Evolutionary conservation across 2,797 vertebrate species (phyloP).

Genomic region (Gymnodraco acuticeps): DNA sequence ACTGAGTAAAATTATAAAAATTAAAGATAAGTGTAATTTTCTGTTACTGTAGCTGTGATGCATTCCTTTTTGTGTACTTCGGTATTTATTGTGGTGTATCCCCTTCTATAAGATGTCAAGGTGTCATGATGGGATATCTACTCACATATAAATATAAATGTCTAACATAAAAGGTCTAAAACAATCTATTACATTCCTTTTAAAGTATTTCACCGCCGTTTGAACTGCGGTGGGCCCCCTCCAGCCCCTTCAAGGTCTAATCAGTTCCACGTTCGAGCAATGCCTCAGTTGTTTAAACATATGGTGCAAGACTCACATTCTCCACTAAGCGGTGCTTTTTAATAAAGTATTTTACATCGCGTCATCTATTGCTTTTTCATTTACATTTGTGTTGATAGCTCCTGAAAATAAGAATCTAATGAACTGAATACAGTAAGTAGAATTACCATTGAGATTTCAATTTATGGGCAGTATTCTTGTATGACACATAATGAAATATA

Average conservation of each 20-base stretch:
- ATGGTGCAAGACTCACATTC: background rate
- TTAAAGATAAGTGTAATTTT: background rate
- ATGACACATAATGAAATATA: background rate
- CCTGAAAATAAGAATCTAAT: background rate
- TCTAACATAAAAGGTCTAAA: background rate
- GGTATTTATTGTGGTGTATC: background rate
- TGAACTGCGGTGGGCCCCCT: slow-evolving; percentile 2
- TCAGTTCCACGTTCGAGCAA: background rate
- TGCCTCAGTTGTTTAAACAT: background rate
- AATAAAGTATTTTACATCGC: background rate
- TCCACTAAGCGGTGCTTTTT: background rate
- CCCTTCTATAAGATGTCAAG: background rate
- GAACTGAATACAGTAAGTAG: background rate
- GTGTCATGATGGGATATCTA: background rate
- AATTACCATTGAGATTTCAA: background rate
- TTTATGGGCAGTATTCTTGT: background rate
- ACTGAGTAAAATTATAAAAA: background rate
- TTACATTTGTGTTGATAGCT: background rate
- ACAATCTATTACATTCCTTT: background rate
- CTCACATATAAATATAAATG: background rate
- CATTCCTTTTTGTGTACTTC: background rate
- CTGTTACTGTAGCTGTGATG: too few species aligned
- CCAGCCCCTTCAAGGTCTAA: background rate
- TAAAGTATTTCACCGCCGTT: background rate
- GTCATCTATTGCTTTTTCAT: background rate